Evolutionary conservation across 2,888 invertebrate species (phyloP).

Genomic region (Lasioglossum malachurum): DNA sequence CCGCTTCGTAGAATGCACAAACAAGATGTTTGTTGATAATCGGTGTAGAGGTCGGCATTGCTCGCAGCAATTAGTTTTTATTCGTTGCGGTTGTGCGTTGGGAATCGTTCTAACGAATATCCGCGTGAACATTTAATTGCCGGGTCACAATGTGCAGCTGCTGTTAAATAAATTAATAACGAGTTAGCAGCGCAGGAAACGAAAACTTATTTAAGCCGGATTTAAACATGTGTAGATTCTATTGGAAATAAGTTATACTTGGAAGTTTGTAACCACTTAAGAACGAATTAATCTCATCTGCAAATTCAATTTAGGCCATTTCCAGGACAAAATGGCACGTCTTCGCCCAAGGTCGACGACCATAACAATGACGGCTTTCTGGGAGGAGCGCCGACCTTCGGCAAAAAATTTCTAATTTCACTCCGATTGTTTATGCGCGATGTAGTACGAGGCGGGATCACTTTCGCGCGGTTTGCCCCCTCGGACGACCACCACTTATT

Average conservation of each 20-base stretch:
- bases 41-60: background rate
- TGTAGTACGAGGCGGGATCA: constrained; percentile 22
- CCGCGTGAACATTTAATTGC: background rate
- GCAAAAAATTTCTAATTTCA: constrained; percentile 54
- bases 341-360: background rate
- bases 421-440: constrained; percentile 43
- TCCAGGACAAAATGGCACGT: background rate
- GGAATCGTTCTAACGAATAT: background rate
- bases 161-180: background rate
- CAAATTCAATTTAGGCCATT: background rate
- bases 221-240: background rate
- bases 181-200: background rate
- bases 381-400: constrained; percentile 39
- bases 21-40: constrained; percentile 3
- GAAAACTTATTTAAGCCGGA: no score
- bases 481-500: constrained; percentile 22
- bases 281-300: background rate
- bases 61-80: background rate
- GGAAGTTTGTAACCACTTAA: background rate
- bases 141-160: background rate
- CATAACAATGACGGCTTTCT: background rate
- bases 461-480: constrained; percentile 50
- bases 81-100: background rate
- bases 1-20: constrained; percentile 32
- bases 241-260: background rate